Base-by-base conservation (phyloP, 2,888 invertebrate species). In the Habroteleia sp. region DNA sequence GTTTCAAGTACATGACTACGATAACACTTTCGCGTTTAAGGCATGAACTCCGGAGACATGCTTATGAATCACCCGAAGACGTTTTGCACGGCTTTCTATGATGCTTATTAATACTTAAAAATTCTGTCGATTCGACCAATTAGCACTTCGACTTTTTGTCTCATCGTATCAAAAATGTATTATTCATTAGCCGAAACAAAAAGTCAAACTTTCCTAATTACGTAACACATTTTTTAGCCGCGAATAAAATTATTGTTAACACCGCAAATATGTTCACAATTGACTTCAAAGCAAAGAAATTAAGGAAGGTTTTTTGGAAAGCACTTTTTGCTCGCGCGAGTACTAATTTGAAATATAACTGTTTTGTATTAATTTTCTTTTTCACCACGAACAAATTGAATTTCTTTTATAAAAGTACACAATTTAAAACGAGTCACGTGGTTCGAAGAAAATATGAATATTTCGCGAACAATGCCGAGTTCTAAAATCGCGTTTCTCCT, bases 391-490 rank as follows among this genome's bases (percentile, higher is more conserved):
- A n/a, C n/a, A n/a, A n/a, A n/a, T n/a, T n/a, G n/a, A n/a, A n/a
- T n/a, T n/a, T n/a, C n/a, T n/a, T n/a, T n/a, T n/a, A n/a, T n/a
- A n/a, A n/a, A n/a, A n/a, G n/a, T n/a, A n/a, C n/a, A n/a, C n/a
- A n/a, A n/a, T n/a, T 65, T 54, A 8, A 66, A 48, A 46, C 13
- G 20, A 50, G 58, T 68, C 68, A 58, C 50, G 41, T 50, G 25
- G 50, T 42, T 39, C 58, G 17, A 68, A 68, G 39, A 48, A 58
- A 42, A 50, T 20, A 20, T 17, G 50, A 48, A 50, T 58, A 31
- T 56, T 56, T 56, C 56, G 48, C 33, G 48, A 48, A 68, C 48
- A 68, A 68, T 68, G 50, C 41, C 39, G 35, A 58, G 27, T 58
- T 58, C 27, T 31, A 58, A 33, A 58, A 68, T 33, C 31, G 35